Evolutionary conservation across 2,113 vertebrate genomes (phyloP), one percentile per base, ranked within the genome.

Genomic region (Pseudorasbora parva): DNA sequence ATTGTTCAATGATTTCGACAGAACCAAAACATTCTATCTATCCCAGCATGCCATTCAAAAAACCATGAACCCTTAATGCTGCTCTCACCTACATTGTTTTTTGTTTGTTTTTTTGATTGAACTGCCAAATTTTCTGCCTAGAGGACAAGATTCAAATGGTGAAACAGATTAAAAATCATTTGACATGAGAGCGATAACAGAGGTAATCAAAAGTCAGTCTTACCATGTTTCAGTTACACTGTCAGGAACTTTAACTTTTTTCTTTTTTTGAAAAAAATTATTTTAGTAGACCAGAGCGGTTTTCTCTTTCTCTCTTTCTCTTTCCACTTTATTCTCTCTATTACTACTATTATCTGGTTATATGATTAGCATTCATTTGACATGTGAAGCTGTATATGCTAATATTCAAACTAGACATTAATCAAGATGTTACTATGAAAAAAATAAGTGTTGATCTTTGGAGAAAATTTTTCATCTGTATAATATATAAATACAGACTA

Each of bases 61-160:
- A 0, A 17, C 27, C 4, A 19, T 21, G 12, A 21, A 56, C 73
- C 27, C 2, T 37, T 77, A 76, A 41, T 37, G 19, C 21, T 77
- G 23, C 19, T 68, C 64, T 8, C n/a, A 41, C 25, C 30, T 51
- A 59, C 51, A 25, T 64, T 79, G 66, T 86, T 79, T 54, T 81
- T 74, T 84, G 43, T 21, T 64, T 79, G 66, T 86, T 79, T 54
- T 81, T 74, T 84, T 86, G 87, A 89, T 82, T 88, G 79, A 87
- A 86, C 79, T 82, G 71, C 47, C 79, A 76, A 11, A 6, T 54
- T 10, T 78, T 72, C 8, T 56, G 59, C 59, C 43, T 45, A 51
- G 11, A 66, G 15, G 64, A 77, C 30, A 41, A 41, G 27, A 59
- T 19, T 33, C 54, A 4, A 57, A 51, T 41, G 30, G 21, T 57